Evolutionary conservation across 1,140 invertebrate genomes (phyloP).

Genomic region (Paralvinella palmiformis): DNA sequence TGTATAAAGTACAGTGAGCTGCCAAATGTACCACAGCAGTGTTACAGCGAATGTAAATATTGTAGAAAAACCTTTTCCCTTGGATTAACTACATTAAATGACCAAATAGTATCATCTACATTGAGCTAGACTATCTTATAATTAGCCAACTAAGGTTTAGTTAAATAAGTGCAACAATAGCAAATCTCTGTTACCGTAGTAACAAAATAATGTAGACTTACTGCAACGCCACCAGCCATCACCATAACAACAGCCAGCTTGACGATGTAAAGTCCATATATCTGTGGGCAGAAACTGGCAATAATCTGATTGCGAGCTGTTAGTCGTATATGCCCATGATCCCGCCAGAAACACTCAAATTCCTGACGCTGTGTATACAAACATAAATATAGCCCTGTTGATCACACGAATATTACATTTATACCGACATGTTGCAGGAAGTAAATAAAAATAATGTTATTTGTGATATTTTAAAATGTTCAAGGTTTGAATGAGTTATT

Average conservation of each 20-base stretch:
- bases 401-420: background rate
- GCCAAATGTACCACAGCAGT: too few species aligned
- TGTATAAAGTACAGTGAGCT: too few species aligned
- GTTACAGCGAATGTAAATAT: too few species aligned
- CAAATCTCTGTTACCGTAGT: too few species aligned
- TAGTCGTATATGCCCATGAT: slow-evolving; percentile 59
- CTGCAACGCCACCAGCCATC: slow-evolving; percentile 63
- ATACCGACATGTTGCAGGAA: background rate
- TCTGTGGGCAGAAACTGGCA: slow-evolving; percentile 75
- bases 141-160: background rate
- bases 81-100: too few species aligned
- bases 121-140: slow-evolving; percentile 2
- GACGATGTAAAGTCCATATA: slow-evolving; percentile 79
- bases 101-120: too few species aligned
- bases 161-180: too few species aligned
- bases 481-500: too few species aligned
- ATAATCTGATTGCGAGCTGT: slow-evolving; percentile 73
- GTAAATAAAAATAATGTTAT: background rate
- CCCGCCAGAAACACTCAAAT: slow-evolving; percentile 70
- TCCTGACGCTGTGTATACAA: slow-evolving; percentile 56
- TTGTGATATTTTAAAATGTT: too few species aligned
- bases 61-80: too few species aligned
- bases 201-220: slow-evolving; percentile 24
- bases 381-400: slow-evolving; percentile 12
- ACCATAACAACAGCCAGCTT: slow-evolving; percentile 75